Conservation (phyloP, 2,113 vertebrate genomes). For the Calypte anna region DNA sequence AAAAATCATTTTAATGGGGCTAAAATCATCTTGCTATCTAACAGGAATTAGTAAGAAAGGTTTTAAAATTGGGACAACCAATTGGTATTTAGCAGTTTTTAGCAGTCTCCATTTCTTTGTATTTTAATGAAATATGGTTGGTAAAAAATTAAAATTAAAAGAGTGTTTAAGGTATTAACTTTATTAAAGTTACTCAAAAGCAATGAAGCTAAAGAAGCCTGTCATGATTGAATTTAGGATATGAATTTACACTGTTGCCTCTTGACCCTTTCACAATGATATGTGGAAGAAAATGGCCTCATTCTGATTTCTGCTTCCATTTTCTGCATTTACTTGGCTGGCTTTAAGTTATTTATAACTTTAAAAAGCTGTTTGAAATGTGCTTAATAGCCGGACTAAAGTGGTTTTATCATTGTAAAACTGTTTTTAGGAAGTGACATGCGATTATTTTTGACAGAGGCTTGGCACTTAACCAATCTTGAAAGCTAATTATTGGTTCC, state of each 20-base stretch:
- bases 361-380: slow-evolving; percentile 23
- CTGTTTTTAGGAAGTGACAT: neutral
- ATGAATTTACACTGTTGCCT: neutral
- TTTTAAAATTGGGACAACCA: neutral
- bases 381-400: slow-evolving; percentile 41
- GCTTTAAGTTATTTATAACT: slow-evolving; percentile 33
- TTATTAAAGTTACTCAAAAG: neutral
- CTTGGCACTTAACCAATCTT: neutral
- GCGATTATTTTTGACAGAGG: slow-evolving; percentile 41
- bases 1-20: neutral
- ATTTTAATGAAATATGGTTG: neutral
- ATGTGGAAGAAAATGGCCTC: neutral
- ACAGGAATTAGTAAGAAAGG: neutral
- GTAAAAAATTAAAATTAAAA: neutral
- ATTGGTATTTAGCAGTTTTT: neutral
- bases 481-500: slow-evolving; percentile 16
- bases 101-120: neutral
- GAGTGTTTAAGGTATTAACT: neutral
- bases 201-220: neutral
- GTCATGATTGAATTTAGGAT: neutral
- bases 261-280: neutral
- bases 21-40: neutral
- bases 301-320: slow-evolving; percentile 7
- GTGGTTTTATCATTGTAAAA: slow-evolving; percentile 26
- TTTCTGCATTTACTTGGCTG: neutral